Evolutionary conservation across 2,797 vertebrate genomes (phyloP).

Genomic region (Scolopax rusticola): DNA sequence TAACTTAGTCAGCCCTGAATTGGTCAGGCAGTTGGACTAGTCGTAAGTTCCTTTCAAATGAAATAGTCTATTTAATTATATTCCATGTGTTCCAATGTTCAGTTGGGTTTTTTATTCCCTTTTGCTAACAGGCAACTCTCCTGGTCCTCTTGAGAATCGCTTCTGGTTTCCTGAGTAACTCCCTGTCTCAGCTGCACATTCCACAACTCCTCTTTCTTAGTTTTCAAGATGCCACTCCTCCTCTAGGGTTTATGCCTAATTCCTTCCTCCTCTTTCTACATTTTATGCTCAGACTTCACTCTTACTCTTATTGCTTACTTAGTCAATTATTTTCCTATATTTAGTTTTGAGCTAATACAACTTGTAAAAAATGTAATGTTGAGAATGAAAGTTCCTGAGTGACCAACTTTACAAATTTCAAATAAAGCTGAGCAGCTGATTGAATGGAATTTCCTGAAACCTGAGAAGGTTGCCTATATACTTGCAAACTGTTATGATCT

Average conservation of each 20-base stretch:
- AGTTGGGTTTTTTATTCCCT: neutral
- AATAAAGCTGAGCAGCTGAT: neutral
- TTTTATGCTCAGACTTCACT: neutral
- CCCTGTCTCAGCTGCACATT: neutral
- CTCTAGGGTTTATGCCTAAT: neutral
- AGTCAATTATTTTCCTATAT: neutral
- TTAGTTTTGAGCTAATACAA: neutral
- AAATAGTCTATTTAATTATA: neutral
- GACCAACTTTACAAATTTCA: neutral
- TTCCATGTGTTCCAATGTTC: neutral
- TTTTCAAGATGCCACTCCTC: neutral
- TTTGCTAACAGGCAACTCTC: neutral
- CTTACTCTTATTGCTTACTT: neutral
- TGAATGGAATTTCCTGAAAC: neutral
- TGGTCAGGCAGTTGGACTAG: neutral
- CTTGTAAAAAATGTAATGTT: neutral
- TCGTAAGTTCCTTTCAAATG: neutral
- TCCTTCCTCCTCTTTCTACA: neutral
- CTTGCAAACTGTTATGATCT: neutral
- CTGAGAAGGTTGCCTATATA: neutral
- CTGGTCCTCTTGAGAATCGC: rapidly evolving
- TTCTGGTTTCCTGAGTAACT: neutral
- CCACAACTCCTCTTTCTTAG: neutral
- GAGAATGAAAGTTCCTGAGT: neutral
- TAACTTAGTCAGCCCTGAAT: neutral